Evolutionary conservation across 2,113 vertebrate genomes (phyloP), one percentile per base, ranked within the genome.

Genomic region (Muntiacus muntjak): DNA sequence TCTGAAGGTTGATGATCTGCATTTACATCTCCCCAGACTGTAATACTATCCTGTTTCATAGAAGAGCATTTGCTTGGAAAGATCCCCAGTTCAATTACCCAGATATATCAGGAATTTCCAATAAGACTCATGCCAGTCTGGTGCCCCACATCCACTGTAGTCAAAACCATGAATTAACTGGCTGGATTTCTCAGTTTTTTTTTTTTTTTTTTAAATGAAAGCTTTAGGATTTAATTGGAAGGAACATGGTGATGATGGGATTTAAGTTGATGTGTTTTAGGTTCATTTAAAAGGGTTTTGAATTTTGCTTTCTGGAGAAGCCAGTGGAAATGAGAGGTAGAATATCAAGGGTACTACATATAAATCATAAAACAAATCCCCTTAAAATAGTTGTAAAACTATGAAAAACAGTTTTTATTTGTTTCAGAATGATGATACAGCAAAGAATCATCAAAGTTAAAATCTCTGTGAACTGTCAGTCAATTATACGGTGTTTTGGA

Each of bases 1-100:
- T 96, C 93, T 76, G 33, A 92, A 86, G 88, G 81, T 94, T 47
- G 64, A 94, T 85, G 47, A 88, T 94, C 30, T 93, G 19, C 16
- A 93, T 86, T 97, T 97, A 71, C 13, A 67, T 93, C 82, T 95
- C 57, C 14, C 55, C 33, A 71, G 67, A 55, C 50, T 97, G 76
- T 87, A 96, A 96, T 52, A 93, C 58, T 79, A 88, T 23, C 28
- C 87, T 28, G 10, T 58, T 95, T 91, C 89, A 83, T 15, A 71
- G 52, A 83, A 74, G 23, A 91, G 33, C 57, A 10, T 74, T 91
- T 93, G 84, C 17, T n/a, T 87, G 81, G 87, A 94, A 96, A 54
- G 5, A 36, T 81, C 55, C 50, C 36, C 16, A 86, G 71, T 5
- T 89, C 62, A 93, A 58, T 84, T 95, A 40, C 16, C 3, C 79